Evolutionary conservation across 2,888 invertebrate species (phyloP).

Genomic region (Caenorhabditis afra): DNA sequence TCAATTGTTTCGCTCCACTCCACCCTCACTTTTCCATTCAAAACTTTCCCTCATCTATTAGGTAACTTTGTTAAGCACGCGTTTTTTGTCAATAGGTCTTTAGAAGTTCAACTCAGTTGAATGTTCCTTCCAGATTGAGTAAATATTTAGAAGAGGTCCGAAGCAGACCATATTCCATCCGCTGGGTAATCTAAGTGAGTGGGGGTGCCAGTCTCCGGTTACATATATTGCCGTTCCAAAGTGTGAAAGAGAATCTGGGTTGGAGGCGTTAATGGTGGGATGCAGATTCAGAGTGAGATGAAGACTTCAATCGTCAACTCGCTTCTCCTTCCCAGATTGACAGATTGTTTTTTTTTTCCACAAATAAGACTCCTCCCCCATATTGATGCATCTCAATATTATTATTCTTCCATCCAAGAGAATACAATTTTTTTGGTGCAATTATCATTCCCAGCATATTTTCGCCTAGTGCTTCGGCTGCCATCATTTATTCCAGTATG

Average conservation of each 20-base stretch:
- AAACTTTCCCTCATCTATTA: conserved; percentile 1
- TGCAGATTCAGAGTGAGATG: too few species aligned
- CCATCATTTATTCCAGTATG: too few species aligned
- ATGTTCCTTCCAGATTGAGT: conserved; percentile 9
- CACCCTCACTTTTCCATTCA: conserved; percentile 8
- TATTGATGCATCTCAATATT: conserved; percentile 1
- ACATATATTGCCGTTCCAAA: conserved; percentile 40
- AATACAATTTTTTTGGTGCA: too few species aligned
- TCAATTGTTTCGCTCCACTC: conserved; percentile 2
- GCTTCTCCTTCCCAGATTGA: too few species aligned
- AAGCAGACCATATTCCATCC: conserved; percentile 16
- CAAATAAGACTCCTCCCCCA: not conserved
- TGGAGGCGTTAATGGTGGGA: not conserved
- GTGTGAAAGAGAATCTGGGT: conserved; percentile 23
- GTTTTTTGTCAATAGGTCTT: too few species aligned
- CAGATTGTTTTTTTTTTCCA: too few species aligned
- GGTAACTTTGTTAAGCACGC: too few species aligned
- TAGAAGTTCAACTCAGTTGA: not conserved
- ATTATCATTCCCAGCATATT: not conserved
- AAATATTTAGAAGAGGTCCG: too few species aligned
- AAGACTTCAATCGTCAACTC: too few species aligned
- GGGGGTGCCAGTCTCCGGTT: conserved; percentile 30
- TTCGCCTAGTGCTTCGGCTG: too few species aligned
- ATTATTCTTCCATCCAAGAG: not conserved
- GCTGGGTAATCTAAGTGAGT: conserved; percentile 45